Percentiles rank a stretch among this genome's conserved stretches.
These are phyloP conservation scores for Mormyrus iriodes DNA, from an alignment of 2,113 vertebrate species.

Conservation along the genomic window DNA sequence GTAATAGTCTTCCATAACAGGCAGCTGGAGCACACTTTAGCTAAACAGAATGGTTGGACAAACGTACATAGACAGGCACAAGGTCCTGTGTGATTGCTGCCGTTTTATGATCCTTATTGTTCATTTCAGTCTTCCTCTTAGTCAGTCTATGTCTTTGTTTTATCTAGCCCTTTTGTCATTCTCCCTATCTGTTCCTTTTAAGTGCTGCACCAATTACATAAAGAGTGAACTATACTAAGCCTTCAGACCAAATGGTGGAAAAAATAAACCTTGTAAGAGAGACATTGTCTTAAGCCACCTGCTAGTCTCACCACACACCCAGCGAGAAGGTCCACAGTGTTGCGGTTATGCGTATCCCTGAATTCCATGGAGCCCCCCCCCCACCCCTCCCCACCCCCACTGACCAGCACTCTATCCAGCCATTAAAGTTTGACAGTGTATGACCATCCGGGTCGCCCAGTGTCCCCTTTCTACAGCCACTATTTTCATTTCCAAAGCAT, in stretches of 20 bases:
- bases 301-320: neutral
- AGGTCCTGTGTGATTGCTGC: neutral
- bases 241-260: neutral
- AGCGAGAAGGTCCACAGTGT: conserved; percentile 41
- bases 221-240: neutral
- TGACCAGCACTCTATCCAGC: neutral
- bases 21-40: neutral
- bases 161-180: neutral
- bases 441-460: neutral
- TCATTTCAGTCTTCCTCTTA: neutral
- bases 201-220: neutral
- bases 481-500: neutral
- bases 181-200: neutral
- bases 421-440: neutral
- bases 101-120: neutral
- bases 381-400: neutral
- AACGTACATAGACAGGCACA: neutral
- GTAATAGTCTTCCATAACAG: conserved; percentile 8
- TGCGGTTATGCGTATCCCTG: conserved; percentile 38
- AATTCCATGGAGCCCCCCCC: conserved; percentile 27
- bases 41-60: neutral
- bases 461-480: neutral
- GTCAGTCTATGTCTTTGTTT: neutral
- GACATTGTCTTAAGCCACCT: neutral
- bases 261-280: neutral